Base-by-base conservation (phyloP, 2,888 invertebrate species). In the Drosophila gaucha region DNA sequence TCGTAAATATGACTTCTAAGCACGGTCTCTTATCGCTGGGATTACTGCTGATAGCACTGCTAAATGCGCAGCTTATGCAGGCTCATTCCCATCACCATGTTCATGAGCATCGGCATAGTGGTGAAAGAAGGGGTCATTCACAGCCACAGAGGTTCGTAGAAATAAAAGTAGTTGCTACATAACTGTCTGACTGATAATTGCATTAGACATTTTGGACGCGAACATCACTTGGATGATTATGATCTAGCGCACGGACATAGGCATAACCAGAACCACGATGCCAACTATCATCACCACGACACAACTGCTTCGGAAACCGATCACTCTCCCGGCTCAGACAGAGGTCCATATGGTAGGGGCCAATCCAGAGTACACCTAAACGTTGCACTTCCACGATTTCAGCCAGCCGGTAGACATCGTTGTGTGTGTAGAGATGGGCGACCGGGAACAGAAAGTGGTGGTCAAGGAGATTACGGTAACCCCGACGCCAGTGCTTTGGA, bases 21-120 rank as follows among this genome's bases (percentile, higher is more conserved):
- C 28, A 26, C 3, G 10, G 28, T 1, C 8, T 49, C 78, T 78
- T 86, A 88, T 88, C 88, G 31, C 38, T 64, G 36, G 47, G 62
- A 6, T 26, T 52, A 30, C 18, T 86, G 47, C 51, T 72, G 80
- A 80, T 87, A 78, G 44, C 64, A 20, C 31, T 74, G 9, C 47
- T 84, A 47, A 55, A 50, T 66, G 66, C 67, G 59, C 89, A 82
- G 5, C 58, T 59, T 28, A 44, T 50, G 16, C 33, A 43, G 2
- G 69, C 86, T 6, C 44, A 80, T 30, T 64, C 35, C 14, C 55
- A 60, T 18, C 41, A 18, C 18, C 35, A 20, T 1, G 14, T 41
- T 14, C 41, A 16, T 9, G 41, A 14, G 10, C 14, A 41, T 24
- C n/a, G n/a, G 24, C 8, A 52, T 10, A 35, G 18, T 6, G 62